Base-by-base conservation (phyloP, 1,140 invertebrate genomes). In the Drosophila rufa region DNA sequence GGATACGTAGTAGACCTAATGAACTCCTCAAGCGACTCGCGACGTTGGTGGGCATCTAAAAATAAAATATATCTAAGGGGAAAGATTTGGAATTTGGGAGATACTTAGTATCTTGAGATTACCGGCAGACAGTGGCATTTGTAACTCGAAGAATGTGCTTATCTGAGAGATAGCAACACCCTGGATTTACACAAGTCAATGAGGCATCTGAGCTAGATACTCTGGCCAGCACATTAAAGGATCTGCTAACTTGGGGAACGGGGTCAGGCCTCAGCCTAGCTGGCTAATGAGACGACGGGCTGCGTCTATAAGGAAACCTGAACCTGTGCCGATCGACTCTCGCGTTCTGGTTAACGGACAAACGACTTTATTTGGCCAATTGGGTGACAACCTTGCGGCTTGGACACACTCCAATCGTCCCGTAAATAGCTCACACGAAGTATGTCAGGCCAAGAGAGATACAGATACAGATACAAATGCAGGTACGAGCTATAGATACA, bases 281-380 rank as follows among this genome's bases (percentile, higher is more conserved):
- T 11, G 3, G 59, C 82, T 85, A 85, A 85, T 85, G 83, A 85
- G 82, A 57, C 48, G 33, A 33, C 19, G n/a, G 2, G 17, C 36
- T 68, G 30, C 53, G 25, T 85, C 46, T 75, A 82, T 64, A 86
- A 76, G 83, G 84, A 80, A 86, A 86, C 84, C 64, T 77, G 83
- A 9, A 75, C 47, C 46, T 25, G 47, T 17, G 46, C 30, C 27
- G 40, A 46, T 38, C 36, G 30, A 50, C 66, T 70, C 65, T 71
- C 47, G 51, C 47, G 51, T 43, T 66, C 45, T 65, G 65, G 43
- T 40, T 87, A 90, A 84, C 85, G 85, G 85, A 80, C 53, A n/a
- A 51, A 48, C 50, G 68, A 48, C 67, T 71, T 80, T 89, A 89
- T 89, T 89, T 89, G 84, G 84, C 84, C 85, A 89, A 89, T 90